These are phyloP conservation scores for Propithecus perrieri DNA, from an alignment of 2,797 vertebrate species.

Conservation along the genomic window DNA sequence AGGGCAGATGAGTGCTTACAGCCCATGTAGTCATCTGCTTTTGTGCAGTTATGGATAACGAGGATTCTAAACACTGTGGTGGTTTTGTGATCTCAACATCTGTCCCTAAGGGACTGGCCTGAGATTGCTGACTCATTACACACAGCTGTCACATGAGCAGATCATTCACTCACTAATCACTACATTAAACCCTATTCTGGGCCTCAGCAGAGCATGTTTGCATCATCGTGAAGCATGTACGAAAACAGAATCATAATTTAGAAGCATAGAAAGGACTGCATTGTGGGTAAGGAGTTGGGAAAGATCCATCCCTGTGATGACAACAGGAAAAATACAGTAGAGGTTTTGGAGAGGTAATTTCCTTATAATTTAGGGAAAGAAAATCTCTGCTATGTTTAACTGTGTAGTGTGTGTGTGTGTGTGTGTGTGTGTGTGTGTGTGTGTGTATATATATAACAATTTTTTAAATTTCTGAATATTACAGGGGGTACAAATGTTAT, in stretches of 20 bases:
- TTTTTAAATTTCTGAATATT: no score
- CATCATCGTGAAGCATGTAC: background rate
- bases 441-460: no score
- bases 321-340: background rate
- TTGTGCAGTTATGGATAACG: background rate
- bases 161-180: constrained; percentile 53
- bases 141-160: constrained; percentile 33
- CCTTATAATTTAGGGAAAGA: background rate
- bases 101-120: constrained; percentile 40
- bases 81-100: constrained; percentile 42
- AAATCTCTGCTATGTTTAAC: background rate
- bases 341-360: background rate
- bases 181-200: constrained; percentile 28
- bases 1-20: background rate
- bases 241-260: constrained; percentile 22
- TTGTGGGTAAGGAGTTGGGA: background rate
- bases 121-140: constrained; percentile 68
- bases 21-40: background rate
- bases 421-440: no score
- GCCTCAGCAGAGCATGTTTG: background rate
- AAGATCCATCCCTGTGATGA: background rate
- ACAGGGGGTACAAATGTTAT: no score
- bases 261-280: background rate
- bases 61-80: background rate
- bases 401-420: background rate